Conservation (phyloP, 2,888 invertebrate species). For the Urechis unicinctus region DNA sequence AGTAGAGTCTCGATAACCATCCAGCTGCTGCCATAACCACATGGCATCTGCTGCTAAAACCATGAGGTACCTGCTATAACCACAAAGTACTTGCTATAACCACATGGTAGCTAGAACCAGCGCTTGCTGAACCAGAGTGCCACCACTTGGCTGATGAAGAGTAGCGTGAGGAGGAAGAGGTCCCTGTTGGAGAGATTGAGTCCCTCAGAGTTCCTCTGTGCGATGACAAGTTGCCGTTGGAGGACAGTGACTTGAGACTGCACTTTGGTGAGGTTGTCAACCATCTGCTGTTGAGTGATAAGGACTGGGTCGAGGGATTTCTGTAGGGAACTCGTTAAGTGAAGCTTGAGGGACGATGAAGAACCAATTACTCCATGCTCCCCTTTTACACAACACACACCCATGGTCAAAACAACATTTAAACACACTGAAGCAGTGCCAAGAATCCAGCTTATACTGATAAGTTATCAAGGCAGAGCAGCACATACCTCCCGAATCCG, state of each 20-base stretch:
- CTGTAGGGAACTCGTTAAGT: neutral
- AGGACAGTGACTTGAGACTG: conserved; percentile 9
- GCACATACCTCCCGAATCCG: conserved; percentile 9
- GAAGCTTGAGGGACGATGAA: too few relatives aligned
- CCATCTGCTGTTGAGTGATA: conserved; percentile 3
- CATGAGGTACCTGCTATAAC: too few relatives aligned
- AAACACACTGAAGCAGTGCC: neutral
- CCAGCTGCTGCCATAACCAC: too few relatives aligned
- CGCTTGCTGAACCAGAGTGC: conserved; percentile 1
- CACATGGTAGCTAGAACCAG: too few relatives aligned
- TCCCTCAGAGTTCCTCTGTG: neutral
- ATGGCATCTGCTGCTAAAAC: too few relatives aligned
- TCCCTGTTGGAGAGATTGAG: conserved; percentile 1
- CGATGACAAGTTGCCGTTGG: conserved; percentile 11
- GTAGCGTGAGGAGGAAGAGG: conserved; percentile 3
- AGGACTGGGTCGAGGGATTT: conserved; percentile 9
- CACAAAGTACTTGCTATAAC: too few relatives aligned
- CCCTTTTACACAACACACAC: neutral
- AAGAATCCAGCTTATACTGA: too few relatives aligned
- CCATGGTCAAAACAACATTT: conserved; percentile 2
- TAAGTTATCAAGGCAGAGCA: too few relatives aligned
- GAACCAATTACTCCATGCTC: too few relatives aligned
- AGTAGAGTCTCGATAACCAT: too few relatives aligned
- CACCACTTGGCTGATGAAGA: conserved; percentile 9
- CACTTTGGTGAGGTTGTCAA: conserved; percentile 5